phyloP scores from a whole-genome alignment of 2,888 invertebrate species.

The Agrochola macilenta region DNA sequence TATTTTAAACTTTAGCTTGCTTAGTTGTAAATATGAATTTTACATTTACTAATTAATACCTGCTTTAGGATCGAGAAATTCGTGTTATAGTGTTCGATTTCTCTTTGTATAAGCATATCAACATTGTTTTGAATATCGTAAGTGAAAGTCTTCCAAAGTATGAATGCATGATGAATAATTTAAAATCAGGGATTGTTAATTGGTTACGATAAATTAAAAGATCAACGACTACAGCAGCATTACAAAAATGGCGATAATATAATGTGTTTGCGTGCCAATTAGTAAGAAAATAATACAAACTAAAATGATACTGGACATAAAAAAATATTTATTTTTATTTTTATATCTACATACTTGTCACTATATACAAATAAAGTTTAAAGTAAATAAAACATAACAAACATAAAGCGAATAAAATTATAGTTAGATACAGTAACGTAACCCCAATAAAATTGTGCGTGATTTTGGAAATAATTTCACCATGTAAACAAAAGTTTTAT shows the following conservation, averaged over 20 bases:
- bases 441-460: slow-evolving; percentile 52
- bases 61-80: background rate
- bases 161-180: slow-evolving; percentile 16
- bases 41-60: background rate
- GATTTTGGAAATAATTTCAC: slow-evolving; percentile 47
- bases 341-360: slow-evolving; percentile 65
- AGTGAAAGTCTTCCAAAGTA: background rate
- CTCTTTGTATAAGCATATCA: background rate
- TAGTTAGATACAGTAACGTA: slow-evolving; percentile 57
- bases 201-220: slow-evolving; percentile 22
- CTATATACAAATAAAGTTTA: slow-evolving; percentile 67
- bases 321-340: slow-evolving; percentile 65
- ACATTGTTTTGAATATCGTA: background rate
- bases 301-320: slow-evolving; percentile 65
- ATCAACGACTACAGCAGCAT: slow-evolving; percentile 25
- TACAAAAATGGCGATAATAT: slow-evolving; percentile 25
- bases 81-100: background rate
- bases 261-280: slow-evolving; percentile 52
- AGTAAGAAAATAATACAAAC: slow-evolving; percentile 65
- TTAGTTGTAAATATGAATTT: background rate
- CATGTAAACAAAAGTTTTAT: slow-evolving; percentile 31
- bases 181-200: slow-evolving; percentile 20
- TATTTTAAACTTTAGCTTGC: background rate
- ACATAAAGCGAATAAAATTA: slow-evolving; percentile 61
- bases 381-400: slow-evolving; percentile 65